A percentile compares a stretch with the other conserved stretches of the same genome.
Conservation (phyloP, 2,797 vertebrate genomes). For the Ctenochaetus hawaiiensis region DNA sequence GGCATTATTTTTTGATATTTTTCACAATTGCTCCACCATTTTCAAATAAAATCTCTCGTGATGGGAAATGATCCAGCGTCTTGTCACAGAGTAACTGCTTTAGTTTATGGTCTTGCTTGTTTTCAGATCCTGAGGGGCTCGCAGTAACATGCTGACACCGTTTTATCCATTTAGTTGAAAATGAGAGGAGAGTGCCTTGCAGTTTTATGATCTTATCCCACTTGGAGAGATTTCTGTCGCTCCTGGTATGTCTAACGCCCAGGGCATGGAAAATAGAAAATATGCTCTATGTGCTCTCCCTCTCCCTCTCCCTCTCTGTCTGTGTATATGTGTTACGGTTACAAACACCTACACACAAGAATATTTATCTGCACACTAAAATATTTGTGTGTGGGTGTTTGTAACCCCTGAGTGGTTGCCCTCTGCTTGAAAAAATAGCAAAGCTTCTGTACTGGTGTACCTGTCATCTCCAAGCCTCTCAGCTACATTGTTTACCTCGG, state of each 20-base stretch:
- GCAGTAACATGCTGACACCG: slow-evolving; percentile 83
- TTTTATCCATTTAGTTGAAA: slow-evolving; percentile 86
- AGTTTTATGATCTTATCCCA: slow-evolving; percentile 85
- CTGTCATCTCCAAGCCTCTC: slow-evolving; percentile 52
- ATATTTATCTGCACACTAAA: slow-evolving; percentile 63
- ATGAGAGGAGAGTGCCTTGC: slow-evolving; percentile 83
- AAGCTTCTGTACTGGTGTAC: slow-evolving; percentile 32
- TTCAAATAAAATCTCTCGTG: slow-evolving; percentile 53
- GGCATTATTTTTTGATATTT: slow-evolving; percentile 33
- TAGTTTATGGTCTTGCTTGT: slow-evolving; percentile 76
- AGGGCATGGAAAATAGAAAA: slow-evolving; percentile 77
- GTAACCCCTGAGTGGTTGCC: slow-evolving; percentile 50
- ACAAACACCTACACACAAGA: slow-evolving; percentile 66
- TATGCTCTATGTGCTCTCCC: slow-evolving; percentile 50
- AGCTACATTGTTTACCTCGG: slow-evolving; percentile 51
- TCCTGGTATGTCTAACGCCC: slow-evolving; percentile 80
- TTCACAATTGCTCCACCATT: slow-evolving; percentile 34
- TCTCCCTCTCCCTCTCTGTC: slow-evolving; percentile 23
- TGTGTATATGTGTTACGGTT: slow-evolving; percentile 43
- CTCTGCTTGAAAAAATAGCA: slow-evolving; percentile 47
- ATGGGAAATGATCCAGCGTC: slow-evolving; percentile 61
- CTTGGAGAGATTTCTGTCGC: slow-evolving; percentile 83
- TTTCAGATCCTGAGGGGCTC: slow-evolving; percentile 77
- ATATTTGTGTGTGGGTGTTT: slow-evolving; percentile 68
- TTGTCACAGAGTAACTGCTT: slow-evolving; percentile 68